A percentile compares a stretch with the other conserved stretches of the same genome.
Evolutionary conservation across 2,888 invertebrate species (phyloP).

Genomic region (Trichopoda pennipes): DNA sequence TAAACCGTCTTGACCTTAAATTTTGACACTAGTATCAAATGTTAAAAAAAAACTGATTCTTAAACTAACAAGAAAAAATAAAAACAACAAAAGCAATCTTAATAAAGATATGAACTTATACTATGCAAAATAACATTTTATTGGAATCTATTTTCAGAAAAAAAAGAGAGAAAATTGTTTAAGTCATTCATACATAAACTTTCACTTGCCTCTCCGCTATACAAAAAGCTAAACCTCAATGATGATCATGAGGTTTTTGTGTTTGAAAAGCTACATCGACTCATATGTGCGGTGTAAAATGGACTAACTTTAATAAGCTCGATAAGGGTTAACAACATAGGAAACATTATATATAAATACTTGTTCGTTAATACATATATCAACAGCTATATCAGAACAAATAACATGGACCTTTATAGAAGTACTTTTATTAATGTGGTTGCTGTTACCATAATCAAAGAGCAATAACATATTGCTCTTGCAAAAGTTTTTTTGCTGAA

Average conservation of each 20-base stretch:
- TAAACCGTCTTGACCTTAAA: slow-evolving; percentile 40
- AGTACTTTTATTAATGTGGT: neutral
- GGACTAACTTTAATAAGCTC: slow-evolving; percentile 55
- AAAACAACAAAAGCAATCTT: neutral
- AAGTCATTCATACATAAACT: neutral
- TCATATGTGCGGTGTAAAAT: slow-evolving; percentile 3
- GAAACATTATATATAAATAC: slow-evolving; percentile 63
- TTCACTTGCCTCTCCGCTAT: neutral
- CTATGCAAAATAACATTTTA: neutral
- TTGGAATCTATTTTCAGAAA: slow-evolving; percentile 5
- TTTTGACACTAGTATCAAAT: slow-evolving; percentile 26
- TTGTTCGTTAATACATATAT: slow-evolving; percentile 26
- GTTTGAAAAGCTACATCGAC: neutral
- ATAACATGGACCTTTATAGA: neutral
- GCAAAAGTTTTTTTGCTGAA: too few relatives aligned
- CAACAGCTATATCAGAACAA: slow-evolving; percentile 16
- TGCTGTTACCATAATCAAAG: too few relatives aligned
- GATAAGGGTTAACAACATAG: slow-evolving; percentile 53
- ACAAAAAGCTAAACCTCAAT: slow-evolving; percentile 32
- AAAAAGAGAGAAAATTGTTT: slow-evolving; percentile 6
- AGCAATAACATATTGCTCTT: too few relatives aligned
- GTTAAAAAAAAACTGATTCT: slow-evolving; percentile 6
- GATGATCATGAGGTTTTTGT: slow-evolving; percentile 49
- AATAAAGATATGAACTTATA: neutral
- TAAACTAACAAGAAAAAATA: slow-evolving; percentile 1